Percentiles rank a stretch among this genome's conserved stretches.
phyloP scores from a whole-genome alignment of 2,888 invertebrate species.

The Gandaritis pyraliata region DNA sequence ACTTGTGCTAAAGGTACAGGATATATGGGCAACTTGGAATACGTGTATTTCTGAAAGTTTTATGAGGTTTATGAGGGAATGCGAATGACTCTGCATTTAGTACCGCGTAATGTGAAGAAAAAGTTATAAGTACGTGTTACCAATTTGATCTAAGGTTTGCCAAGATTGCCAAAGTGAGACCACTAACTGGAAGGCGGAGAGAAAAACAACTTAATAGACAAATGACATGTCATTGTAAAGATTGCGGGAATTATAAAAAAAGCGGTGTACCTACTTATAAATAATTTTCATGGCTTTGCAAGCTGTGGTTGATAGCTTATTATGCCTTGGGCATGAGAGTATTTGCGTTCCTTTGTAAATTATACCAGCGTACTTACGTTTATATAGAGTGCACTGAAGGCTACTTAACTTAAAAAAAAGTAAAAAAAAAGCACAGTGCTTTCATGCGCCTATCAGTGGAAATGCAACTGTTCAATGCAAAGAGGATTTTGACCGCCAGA shows the following conservation, averaged over 20 bases:
- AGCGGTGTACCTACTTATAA: too few relatives aligned
- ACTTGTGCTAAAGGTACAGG: conserved; percentile 3
- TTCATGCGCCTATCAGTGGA: background rate
- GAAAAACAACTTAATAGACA: too few relatives aligned
- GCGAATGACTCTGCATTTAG: conserved; percentile 14
- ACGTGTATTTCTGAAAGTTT: conserved; percentile 29
- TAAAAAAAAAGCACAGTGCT: background rate
- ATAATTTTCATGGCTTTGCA: too few relatives aligned
- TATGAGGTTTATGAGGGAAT: conserved; percentile 22
- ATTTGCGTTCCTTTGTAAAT: background rate
- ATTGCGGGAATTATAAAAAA: too few relatives aligned
- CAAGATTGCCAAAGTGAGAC: too few relatives aligned
- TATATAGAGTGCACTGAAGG: background rate
- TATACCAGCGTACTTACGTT: background rate
- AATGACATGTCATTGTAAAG: too few relatives aligned
- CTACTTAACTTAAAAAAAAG: background rate
- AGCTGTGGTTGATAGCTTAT: background rate
- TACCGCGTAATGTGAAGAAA: conserved; percentile 10
- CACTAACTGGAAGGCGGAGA: too few relatives aligned
- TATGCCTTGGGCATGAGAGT: background rate
- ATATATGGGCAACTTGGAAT: conserved; percentile 15
- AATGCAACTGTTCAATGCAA: background rate
- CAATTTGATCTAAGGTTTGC: too few relatives aligned
- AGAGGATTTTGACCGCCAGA: too few relatives aligned
- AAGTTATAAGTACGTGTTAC: background rate